A percentile compares a stretch with the other conserved stretches of the same genome.
phyloP scores from a whole-genome alignment of 2,113 vertebrate genomes.

The Eulemur rufifrons region DNA sequence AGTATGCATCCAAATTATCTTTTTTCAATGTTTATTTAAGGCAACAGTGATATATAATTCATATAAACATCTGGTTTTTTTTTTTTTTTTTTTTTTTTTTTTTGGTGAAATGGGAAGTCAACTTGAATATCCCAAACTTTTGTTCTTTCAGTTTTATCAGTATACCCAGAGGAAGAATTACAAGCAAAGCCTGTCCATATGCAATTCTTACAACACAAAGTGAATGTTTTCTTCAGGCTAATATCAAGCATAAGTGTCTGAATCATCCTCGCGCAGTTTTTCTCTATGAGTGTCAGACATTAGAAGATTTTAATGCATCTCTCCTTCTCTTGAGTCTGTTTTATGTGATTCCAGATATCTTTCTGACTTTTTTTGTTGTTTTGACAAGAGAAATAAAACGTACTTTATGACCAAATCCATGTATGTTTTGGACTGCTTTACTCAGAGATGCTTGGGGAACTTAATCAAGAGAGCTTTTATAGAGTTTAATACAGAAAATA shows the following conservation, averaged over 20 bases:
- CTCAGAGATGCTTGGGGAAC: conserved; percentile 60
- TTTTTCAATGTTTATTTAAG: neutral
- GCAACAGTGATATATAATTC: neutral
- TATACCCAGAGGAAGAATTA: conserved; percentile 30
- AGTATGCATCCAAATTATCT: neutral
- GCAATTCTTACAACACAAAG: conserved; percentile 64
- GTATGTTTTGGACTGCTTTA: conserved; percentile 62
- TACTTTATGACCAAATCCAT: conserved; percentile 68
- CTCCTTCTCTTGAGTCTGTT: conserved; percentile 48
- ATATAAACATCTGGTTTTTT: neutral
- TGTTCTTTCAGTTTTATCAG: conserved; percentile 37
- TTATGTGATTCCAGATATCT: conserved; percentile 67
- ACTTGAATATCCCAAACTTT: conserved; percentile 39
- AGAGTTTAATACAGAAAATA: conserved; percentile 73
- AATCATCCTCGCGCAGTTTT: conserved; percentile 68
- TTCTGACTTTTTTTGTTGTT: conserved; percentile 49
- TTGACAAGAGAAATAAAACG: conserved; percentile 76
- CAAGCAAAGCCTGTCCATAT: conserved; percentile 47
- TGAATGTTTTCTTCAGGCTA: conserved; percentile 64
- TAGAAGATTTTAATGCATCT: conserved; percentile 49
- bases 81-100: conserved; percentile 35
- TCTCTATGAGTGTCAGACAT: conserved; percentile 59
- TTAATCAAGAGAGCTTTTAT: conserved; percentile 68
- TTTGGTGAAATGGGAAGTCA: conserved; percentile 22
- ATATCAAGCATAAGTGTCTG: conserved; percentile 74